Percentiles rank a stretch among this genome's conserved stretches.
These are phyloP conservation scores for Sapayoa aenigma DNA, from an alignment of 2,113 vertebrate genomes.

Conservation along the genomic window DNA sequence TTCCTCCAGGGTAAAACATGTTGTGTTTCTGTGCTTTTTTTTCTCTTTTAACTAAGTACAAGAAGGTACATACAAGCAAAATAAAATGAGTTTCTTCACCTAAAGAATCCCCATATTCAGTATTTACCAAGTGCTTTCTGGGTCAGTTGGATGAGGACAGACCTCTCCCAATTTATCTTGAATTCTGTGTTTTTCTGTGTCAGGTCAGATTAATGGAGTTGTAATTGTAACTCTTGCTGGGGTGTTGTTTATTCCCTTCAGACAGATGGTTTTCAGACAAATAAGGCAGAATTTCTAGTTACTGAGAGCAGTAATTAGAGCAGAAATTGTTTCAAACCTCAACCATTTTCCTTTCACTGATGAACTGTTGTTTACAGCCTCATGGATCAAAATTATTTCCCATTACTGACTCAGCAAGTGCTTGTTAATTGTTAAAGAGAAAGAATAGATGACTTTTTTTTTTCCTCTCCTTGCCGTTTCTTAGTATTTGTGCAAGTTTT, in stretches of 20 bases:
- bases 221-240: background rate
- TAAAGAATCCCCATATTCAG: background rate
- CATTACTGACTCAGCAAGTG: background rate
- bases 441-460: background rate
- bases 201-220: background rate
- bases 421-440: background rate
- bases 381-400: background rate
- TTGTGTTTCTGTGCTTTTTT: background rate
- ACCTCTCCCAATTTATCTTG: background rate
- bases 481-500: background rate
- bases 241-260: background rate
- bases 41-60: background rate
- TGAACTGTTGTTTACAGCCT: background rate
- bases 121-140: background rate
- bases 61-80: background rate
- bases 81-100: background rate
- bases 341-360: background rate
- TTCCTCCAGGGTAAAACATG: background rate
- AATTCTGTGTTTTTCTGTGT: background rate
- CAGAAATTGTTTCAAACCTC: background rate
- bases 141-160: background rate
- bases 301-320: background rate
- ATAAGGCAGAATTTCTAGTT: background rate
- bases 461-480: background rate
- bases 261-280: background rate